Conservation (phyloP, 1,140 invertebrate species). For the Hestina assimilis region DNA sequence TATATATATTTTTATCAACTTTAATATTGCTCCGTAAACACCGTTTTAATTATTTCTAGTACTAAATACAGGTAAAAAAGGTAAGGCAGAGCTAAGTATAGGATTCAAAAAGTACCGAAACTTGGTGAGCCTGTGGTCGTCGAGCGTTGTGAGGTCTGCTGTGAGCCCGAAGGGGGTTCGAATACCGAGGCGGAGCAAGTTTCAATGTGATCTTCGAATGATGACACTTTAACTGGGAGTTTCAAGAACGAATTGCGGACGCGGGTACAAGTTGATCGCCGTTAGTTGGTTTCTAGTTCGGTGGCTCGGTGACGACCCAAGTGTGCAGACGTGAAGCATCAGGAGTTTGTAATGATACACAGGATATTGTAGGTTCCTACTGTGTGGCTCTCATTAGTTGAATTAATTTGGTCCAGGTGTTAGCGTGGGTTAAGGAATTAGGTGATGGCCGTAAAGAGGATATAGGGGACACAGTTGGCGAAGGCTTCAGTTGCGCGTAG, state of each 20-base stretch:
- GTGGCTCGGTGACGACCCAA: constrained; percentile 60
- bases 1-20: not conserved
- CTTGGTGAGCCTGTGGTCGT: constrained; percentile 68
- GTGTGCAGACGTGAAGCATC: constrained; percentile 68
- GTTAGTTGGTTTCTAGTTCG: constrained; percentile 56
- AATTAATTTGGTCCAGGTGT: constrained; percentile 39
- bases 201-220: constrained; percentile 63
- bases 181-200: constrained; percentile 54
- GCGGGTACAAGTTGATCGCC: constrained; percentile 48
- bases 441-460: constrained; percentile 67
- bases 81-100: constrained; percentile 74
- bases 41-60: constrained; percentile 31
- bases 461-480: constrained; percentile 58
- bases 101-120: constrained; percentile 74
- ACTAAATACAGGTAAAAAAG: constrained; percentile 53
- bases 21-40: constrained; percentile 10
- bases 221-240: constrained; percentile 56
- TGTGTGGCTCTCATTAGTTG: constrained; percentile 50
- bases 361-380: constrained; percentile 54
- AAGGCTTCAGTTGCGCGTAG: constrained; percentile 66
- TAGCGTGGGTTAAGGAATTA: constrained; percentile 47
- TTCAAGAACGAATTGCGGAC: constrained; percentile 58
- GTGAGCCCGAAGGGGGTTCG: constrained; percentile 67
- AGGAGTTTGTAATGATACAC: constrained; percentile 52
- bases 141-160: constrained; percentile 64